Percentiles rank a stretch among this genome's conserved stretches.
These are phyloP conservation scores for Catocala sponsa DNA, from an alignment of 2,888 invertebrate genomes.

Conservation along the genomic window DNA sequence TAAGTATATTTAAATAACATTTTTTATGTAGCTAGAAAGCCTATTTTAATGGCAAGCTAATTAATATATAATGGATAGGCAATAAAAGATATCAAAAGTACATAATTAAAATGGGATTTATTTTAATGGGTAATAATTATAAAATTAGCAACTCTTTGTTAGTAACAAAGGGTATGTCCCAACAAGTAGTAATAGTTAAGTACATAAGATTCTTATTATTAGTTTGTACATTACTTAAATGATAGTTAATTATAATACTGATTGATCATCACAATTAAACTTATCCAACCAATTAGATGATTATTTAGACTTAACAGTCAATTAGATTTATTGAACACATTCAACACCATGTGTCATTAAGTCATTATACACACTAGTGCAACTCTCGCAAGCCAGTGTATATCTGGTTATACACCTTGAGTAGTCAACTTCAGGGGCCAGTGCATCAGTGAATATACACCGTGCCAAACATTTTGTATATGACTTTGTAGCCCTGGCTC, in stretches of 20 bases:
- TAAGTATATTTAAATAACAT: conserved; percentile 2
- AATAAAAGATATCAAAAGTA: too few relatives aligned
- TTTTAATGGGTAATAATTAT: conserved; percentile 13
- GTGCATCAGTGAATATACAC: too few relatives aligned
- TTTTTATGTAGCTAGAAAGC: background rate
- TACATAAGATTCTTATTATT: conserved; percentile 28
- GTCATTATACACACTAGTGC: too few relatives aligned
- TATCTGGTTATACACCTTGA: too few relatives aligned
- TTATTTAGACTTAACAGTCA: conserved; percentile 9
- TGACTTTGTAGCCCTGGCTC: too few relatives aligned
- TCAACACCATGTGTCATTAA: too few relatives aligned
- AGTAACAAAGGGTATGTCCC: conserved; percentile 17
- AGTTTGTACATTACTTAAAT: conserved; percentile 13
- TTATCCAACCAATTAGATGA: conserved; percentile 29
- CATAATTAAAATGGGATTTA: background rate
- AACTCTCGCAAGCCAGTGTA: too few relatives aligned
- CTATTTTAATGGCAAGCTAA: background rate
- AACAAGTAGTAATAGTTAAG: conserved; percentile 23
- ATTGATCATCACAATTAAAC: conserved; percentile 24
- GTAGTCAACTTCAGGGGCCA: too few relatives aligned
- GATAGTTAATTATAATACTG: conserved; percentile 35
- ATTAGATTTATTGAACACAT: too few relatives aligned
- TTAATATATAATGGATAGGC: background rate
- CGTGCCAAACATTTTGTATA: too few relatives aligned
- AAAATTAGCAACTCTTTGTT: conserved; percentile 31